A percentile compares a stretch with the other conserved stretches of the same genome.
These are phyloP conservation scores for Macrotis lagotis DNA, from an alignment of 2,113 vertebrate species.

Conservation along the genomic window DNA sequence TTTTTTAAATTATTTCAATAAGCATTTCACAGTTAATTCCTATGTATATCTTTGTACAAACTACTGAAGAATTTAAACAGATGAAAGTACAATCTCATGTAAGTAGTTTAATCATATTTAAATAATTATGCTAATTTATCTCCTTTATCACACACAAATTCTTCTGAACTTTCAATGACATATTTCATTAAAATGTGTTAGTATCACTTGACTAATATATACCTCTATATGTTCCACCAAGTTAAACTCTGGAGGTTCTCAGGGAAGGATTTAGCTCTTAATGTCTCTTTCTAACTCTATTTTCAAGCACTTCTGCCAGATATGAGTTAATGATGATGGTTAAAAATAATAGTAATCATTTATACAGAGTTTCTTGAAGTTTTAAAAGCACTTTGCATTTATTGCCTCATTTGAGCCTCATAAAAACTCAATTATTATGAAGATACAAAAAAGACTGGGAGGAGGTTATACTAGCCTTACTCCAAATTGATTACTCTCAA, in stretches of 20 bases:
- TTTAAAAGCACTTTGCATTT: not conserved
- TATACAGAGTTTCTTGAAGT: not conserved
- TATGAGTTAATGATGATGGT: not conserved
- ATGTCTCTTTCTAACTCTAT: not conserved
- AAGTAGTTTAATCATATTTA: constrained; percentile 12
- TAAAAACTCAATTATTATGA: not conserved
- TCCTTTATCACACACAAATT: constrained; percentile 46
- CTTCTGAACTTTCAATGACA: constrained; percentile 27
- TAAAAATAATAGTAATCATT: not conserved
- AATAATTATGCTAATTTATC: not conserved
- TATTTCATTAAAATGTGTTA: not conserved
- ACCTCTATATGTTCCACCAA: not conserved
- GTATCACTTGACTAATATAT: not conserved
- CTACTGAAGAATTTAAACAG: constrained; percentile 54
- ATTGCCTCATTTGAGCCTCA: not conserved
- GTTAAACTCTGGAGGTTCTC: not conserved
- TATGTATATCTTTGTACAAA: constrained; percentile 35
- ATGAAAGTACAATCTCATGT: not conserved
- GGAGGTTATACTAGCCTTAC: not conserved
- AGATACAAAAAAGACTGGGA: not conserved
- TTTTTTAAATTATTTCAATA: constrained; percentile 46
- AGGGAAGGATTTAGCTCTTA: not conserved
- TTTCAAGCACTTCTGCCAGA: not conserved
- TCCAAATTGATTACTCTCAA: not conserved
- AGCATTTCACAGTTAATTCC: constrained; percentile 61